Evolutionary conservation across 1,140 invertebrate genomes (phyloP).

Genomic region (Pseudomyrmex cubaensis): DNA sequence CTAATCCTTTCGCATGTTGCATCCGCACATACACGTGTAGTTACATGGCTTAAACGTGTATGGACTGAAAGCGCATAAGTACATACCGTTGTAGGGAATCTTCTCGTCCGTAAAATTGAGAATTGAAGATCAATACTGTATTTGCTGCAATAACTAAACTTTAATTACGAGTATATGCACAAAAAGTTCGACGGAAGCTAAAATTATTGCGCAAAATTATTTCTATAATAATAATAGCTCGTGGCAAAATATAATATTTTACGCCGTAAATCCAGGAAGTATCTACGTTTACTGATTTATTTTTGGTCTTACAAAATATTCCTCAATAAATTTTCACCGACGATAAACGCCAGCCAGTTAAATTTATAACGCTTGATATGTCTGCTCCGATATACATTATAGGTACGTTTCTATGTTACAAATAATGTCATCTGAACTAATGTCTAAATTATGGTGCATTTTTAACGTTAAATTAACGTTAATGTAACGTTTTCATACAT

Average conservation of each 20-base stretch:
- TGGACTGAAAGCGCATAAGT: background rate
- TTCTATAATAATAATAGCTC: slow-evolving; percentile 32
- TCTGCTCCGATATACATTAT: slow-evolving; percentile 17
- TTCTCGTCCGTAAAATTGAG: background rate
- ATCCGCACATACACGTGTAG: background rate
- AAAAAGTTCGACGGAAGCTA: background rate
- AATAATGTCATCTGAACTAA: slow-evolving; percentile 25
- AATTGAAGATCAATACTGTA: slow-evolving; percentile 30
- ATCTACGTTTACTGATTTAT: slow-evolving; percentile 26
- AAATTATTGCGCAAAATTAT: slow-evolving; percentile 22
- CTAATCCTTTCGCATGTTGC: slow-evolving; percentile 19
- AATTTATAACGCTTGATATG: slow-evolving; percentile 43
- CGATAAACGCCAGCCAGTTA: slow-evolving; percentile 39
- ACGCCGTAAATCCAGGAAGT: slow-evolving; percentile 7
- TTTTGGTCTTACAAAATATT: slow-evolving; percentile 28
- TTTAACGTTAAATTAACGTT: no score
- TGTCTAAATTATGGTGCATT: background rate
- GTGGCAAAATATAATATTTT: slow-evolving; percentile 24
- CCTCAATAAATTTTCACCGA: slow-evolving; percentile 48
- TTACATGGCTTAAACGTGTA: background rate
- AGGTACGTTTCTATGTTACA: slow-evolving; percentile 23
- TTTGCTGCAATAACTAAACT: slow-evolving; percentile 11
- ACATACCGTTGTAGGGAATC: background rate
- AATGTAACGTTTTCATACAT: no score
- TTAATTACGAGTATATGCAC: background rate